Evolutionary conservation across 2,888 invertebrate species (phyloP).

Genomic region (Sicus ferrugineus): DNA sequence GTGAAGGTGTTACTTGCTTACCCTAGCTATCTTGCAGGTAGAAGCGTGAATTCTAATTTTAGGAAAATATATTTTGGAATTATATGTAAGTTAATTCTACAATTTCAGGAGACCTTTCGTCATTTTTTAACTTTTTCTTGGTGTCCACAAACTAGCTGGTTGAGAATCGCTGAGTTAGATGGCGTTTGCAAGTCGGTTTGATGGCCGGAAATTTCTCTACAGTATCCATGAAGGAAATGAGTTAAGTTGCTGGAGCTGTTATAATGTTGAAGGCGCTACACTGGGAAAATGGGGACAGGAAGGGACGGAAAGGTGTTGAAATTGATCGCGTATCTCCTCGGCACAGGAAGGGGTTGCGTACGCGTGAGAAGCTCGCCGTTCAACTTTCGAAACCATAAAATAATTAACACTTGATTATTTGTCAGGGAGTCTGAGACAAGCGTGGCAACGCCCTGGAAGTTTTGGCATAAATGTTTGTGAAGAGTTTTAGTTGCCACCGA

Average conservation of each 20-base stretch:
- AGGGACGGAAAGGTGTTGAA: conserved; percentile 39
- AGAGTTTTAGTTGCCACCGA: conserved; percentile 14
- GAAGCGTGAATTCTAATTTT: no score
- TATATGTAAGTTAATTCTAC: no score
- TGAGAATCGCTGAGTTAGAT: no score
- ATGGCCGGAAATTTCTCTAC: conserved; percentile 58
- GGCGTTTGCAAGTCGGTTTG: no score
- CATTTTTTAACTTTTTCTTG: no score
- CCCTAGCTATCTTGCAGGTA: no score
- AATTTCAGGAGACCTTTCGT: no score
- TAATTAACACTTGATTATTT: conserved; percentile 65
- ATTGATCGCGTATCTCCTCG: conserved; percentile 58
- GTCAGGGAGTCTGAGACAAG: conserved; percentile 52
- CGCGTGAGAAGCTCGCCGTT: conserved; percentile 26
- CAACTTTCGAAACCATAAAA: conserved; percentile 62
- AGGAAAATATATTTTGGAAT: no score
- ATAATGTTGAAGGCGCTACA: conserved; percentile 16
- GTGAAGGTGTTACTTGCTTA: no score
- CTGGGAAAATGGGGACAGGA: background rate
- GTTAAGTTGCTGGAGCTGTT: conserved; percentile 35
- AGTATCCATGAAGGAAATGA: conserved; percentile 51
- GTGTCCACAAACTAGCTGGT: no score
- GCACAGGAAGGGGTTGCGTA: conserved; percentile 44
- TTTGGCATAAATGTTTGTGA: conserved; percentile 23
- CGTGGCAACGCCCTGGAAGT: background rate